A percentile compares a stretch with the other conserved stretches of the same genome.
phyloP scores from a whole-genome alignment of 1,140 invertebrate species.

The Heliconius melpomene region DNA sequence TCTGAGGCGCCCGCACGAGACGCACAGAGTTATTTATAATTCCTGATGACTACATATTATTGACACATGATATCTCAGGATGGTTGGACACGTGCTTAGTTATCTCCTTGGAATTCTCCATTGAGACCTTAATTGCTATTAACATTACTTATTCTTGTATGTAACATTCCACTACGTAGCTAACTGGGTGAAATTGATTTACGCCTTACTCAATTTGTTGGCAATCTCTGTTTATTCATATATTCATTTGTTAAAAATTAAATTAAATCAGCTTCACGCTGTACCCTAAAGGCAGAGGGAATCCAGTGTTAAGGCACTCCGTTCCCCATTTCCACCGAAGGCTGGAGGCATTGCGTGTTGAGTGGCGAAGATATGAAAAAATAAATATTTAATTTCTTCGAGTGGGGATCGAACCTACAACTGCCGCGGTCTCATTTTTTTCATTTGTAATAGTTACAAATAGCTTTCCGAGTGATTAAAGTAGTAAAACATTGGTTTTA shows the following conservation, averaged over 20 bases:
- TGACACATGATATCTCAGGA: conserved; percentile 53
- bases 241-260: not conserved
- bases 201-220: conserved; percentile 6
- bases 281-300: no score
- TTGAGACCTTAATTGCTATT: conserved; percentile 45
- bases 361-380: no score
- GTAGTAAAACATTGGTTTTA: no score
- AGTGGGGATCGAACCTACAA: no score
- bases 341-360: no score
- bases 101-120: conserved; percentile 57
- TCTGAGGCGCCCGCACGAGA: conserved; percentile 62
- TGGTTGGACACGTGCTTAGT: conserved; percentile 57
- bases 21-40: conserved; percentile 60
- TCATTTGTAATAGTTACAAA: no score
- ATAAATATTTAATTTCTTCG: no score
- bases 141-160: conserved; percentile 32
- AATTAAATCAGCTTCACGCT: no score
- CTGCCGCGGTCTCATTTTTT: no score
- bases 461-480: no score
- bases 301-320: no score
- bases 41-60: conserved; percentile 47
- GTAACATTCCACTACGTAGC: conserved; percentile 31
- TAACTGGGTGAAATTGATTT: conserved; percentile 1
- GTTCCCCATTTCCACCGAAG: no score
- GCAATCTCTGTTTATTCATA: not conserved